phyloP scores from a whole-genome alignment of 2,797 vertebrate genomes.

The Pyrocephalus nanus region DNA sequence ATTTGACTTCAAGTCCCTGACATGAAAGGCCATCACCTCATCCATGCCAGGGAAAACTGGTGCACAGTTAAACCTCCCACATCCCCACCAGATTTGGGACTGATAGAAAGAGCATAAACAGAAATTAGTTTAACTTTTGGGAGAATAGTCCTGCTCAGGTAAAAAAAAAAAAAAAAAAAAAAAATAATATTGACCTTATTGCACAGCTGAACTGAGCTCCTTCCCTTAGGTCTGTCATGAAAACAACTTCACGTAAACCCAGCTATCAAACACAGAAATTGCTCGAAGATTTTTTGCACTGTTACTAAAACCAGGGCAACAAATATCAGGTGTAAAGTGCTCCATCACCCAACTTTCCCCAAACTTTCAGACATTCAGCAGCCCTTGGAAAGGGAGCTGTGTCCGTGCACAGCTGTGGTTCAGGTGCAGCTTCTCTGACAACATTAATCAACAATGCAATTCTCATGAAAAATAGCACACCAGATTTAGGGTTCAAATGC shows the following conservation, averaged over 20 bases:
- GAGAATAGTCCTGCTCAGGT: neutral
- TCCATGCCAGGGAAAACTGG: neutral
- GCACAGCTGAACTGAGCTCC: neutral
- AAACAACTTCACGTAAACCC: neutral
- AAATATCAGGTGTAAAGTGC: neutral
- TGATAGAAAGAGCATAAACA: neutral
- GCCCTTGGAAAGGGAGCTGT: neutral
- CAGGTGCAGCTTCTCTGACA: neutral
- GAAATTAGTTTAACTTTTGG: neutral
- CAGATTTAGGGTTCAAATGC: neutral
- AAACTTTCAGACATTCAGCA: neutral
- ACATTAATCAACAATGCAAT: neutral
- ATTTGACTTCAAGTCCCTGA: neutral
- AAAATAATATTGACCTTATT: neutral
- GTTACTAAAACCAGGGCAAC: neutral
- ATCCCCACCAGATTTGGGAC: neutral
- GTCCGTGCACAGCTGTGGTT: fast-evolving
- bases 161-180: neutral
- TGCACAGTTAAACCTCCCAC: neutral
- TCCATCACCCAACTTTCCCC: neutral
- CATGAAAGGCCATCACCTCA: neutral
- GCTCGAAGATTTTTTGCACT: neutral
- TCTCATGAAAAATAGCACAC: neutral
- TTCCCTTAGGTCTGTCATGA: neutral
- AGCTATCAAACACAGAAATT: neutral